Percentiles rank a stretch among this genome's conserved stretches.
These are phyloP conservation scores for Zeuzera pyrina DNA, from an alignment of 2,888 invertebrate genomes.

Conservation along the genomic window DNA sequence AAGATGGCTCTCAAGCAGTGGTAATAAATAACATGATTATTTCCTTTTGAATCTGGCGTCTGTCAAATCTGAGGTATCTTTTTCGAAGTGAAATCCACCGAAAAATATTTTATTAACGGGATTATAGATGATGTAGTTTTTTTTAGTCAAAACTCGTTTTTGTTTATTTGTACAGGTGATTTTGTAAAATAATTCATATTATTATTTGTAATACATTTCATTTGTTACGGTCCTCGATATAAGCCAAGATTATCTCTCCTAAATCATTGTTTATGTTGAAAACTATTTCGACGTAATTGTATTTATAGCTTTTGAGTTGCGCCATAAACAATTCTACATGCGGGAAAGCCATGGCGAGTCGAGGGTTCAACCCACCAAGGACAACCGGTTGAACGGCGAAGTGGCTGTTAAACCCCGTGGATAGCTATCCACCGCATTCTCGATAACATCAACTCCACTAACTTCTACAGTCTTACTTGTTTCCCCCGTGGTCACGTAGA, in stretches of 20 bases:
- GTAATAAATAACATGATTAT: constrained; percentile 71
- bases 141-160: too few species aligned
- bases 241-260: neutral
- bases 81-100: constrained; percentile 47
- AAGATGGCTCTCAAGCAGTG: constrained; percentile 47
- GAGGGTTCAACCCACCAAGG: constrained; percentile 42
- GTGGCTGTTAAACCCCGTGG: constrained; percentile 22
- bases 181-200: too few species aligned
- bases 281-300: too few species aligned
- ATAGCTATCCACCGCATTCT: constrained; percentile 16
- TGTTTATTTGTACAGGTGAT: neutral
- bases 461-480: constrained; percentile 19
- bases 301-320: too few species aligned
- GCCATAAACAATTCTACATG: constrained; percentile 9
- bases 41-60: constrained; percentile 56
- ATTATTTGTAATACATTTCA: too few species aligned
- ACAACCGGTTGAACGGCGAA: constrained; percentile 32
- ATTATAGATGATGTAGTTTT: constrained; percentile 27
- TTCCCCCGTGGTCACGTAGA: too few species aligned
- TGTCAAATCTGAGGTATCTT: constrained; percentile 36
- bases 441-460: constrained; percentile 25
- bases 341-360: constrained; percentile 26
- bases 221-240: too few species aligned
- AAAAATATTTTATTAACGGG: constrained; percentile 46
- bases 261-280: neutral